phyloP scores from a whole-genome alignment of 2,113 vertebrate species.

The Lophotis ruficrista region DNA sequence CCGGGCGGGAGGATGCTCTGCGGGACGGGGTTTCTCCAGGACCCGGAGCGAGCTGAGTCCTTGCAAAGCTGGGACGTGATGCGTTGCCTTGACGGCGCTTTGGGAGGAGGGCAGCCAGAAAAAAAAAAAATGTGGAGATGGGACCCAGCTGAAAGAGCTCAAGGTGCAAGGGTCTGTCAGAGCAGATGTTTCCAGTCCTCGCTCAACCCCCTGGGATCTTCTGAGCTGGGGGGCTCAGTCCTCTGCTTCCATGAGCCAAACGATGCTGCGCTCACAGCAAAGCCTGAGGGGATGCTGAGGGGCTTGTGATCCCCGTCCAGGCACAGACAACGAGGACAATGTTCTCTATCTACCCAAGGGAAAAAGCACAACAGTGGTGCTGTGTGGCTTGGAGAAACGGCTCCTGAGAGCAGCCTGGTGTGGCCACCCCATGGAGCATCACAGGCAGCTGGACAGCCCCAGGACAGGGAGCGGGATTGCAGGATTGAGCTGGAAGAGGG shows the following conservation, averaged over 20 bases:
- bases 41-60: neutral
- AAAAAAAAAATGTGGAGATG: neutral
- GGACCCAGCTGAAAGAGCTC: neutral
- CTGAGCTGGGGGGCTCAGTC: neutral
- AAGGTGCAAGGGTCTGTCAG: neutral
- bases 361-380: fast-evolving
- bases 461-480: fast-evolving
- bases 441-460: too few relatives aligned
- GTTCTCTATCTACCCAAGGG: too few relatives aligned
- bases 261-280: neutral
- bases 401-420: neutral
- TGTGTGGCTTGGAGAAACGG: fast-evolving
- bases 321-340: neutral
- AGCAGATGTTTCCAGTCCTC: neutral
- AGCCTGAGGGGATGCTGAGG: neutral
- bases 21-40: neutral
- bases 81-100: fast-evolving
- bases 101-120: neutral
- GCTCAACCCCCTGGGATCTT: neutral
- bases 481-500: neutral
- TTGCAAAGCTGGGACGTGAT: fast-evolving
- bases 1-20: neutral
- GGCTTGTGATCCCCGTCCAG: neutral
- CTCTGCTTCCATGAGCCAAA: neutral
- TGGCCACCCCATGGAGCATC: too few relatives aligned